Evolutionary conservation across 2,888 invertebrate species (phyloP).

Genomic region (Mantis religiosa): DNA sequence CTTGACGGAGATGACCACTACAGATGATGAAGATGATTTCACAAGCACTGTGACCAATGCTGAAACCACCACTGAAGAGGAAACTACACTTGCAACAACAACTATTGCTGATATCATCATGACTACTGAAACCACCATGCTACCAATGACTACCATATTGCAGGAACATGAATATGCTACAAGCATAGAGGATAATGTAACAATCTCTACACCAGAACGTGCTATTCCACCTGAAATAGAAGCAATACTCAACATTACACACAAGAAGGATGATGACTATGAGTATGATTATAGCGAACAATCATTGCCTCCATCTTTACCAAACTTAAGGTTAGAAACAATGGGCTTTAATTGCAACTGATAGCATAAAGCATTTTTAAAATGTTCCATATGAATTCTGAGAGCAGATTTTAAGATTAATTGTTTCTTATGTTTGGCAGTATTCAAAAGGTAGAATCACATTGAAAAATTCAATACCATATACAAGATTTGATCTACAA

Average conservation of each 20-base stretch:
- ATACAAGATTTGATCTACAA: too few species aligned
- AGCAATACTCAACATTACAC: conserved; percentile 51
- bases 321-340: conserved; percentile 63
- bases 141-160: neutral
- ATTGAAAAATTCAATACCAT: too few species aligned
- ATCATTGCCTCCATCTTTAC: conserved; percentile 73
- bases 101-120: conserved; percentile 27
- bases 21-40: conserved; percentile 14
- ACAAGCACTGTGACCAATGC: conserved; percentile 30
- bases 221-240: conserved; percentile 43
- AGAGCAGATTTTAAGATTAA: too few species aligned
- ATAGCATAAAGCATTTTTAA: too few species aligned
- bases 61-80: conserved; percentile 16
- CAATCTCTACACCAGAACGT: neutral
- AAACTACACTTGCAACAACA: conserved; percentile 28
- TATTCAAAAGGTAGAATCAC: too few species aligned
- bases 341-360: conserved; percentile 30
- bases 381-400: too few species aligned
- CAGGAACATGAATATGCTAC: neutral
- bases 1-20: conserved; percentile 20
- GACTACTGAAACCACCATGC: neutral
- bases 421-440: too few species aligned
- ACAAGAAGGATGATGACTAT: conserved; percentile 53
- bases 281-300: conserved; percentile 64
- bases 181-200: neutral